Conservation (phyloP, 2,113 vertebrate genomes). For the Chaetodon trifascialis region DNA sequence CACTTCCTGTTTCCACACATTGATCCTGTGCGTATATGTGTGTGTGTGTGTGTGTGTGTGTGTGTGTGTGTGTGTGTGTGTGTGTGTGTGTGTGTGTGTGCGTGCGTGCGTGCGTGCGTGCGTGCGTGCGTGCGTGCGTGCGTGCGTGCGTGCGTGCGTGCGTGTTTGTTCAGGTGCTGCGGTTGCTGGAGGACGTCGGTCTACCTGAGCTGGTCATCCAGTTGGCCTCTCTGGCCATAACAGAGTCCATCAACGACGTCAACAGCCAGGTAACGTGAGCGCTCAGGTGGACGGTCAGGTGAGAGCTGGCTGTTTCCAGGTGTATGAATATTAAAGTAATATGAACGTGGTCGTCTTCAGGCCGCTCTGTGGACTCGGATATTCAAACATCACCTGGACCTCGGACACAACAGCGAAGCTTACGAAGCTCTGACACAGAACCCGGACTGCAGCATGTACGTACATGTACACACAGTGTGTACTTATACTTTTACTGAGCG, state of each 20-base stretch:
- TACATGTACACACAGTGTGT: not conserved
- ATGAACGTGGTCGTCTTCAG: constrained; percentile 69
- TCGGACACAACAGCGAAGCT: constrained; percentile 94
- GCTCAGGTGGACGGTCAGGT: not conserved
- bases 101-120: too few species aligned
- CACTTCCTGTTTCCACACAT: too few species aligned
- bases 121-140: too few species aligned
- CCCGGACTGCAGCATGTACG: constrained; percentile 93
- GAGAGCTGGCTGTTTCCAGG: not conserved
- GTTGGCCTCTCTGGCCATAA: constrained; percentile 89
- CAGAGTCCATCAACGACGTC: constrained; percentile 88
- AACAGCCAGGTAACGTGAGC: constrained; percentile 77
- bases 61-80: too few species aligned
- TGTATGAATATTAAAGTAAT: not conserved
- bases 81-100: too few species aligned
- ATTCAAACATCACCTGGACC: constrained; percentile 97
- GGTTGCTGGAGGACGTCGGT: constrained; percentile 90
- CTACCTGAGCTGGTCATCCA: constrained; percentile 93
- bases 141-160: too few species aligned
- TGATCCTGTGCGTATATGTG: too few species aligned
- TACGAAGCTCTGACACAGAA: constrained; percentile 95
- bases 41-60: too few species aligned
- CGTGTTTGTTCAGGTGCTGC: constrained; percentile 86
- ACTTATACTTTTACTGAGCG: too few species aligned
- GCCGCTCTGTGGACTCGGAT: constrained; percentile 95